These are phyloP conservation scores for Lepas anatifera DNA, from an alignment of 2,888 invertebrate species.

Conservation along the genomic window DNA sequence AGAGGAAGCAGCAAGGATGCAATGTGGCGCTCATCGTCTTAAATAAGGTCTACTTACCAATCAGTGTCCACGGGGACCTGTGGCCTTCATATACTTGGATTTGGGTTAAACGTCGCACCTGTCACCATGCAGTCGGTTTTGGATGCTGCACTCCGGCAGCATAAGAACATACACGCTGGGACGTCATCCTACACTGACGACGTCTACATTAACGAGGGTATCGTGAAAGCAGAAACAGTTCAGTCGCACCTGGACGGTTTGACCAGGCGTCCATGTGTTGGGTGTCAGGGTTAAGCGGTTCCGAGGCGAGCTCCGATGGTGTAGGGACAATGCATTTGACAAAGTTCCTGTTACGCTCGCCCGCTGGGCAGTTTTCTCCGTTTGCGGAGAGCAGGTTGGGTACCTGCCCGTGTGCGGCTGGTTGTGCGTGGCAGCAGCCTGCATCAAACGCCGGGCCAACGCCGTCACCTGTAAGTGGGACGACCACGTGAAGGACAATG, in stretches of 20 bases:
- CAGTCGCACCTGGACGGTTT: not conserved
- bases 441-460: conserved; percentile 11
- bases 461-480: conserved; percentile 7
- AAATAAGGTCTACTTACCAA: too few species aligned
- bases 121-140: not conserved
- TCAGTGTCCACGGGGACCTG: too few species aligned
- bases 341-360: not conserved
- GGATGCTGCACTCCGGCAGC: not conserved
- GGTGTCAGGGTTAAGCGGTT: conserved; percentile 15
- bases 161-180: not conserved
- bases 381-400: conserved; percentile 11
- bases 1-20: too few species aligned
- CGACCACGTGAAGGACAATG: not conserved
- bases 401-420: conserved; percentile 16
- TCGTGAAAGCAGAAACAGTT: not conserved
- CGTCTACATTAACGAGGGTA: not conserved
- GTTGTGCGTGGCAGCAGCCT: conserved; percentile 14
- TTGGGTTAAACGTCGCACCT: not conserved
- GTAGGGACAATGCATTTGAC: conserved; percentile 1
- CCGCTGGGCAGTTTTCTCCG: conserved; percentile 10
- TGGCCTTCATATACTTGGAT: not conserved
- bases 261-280: not conserved
- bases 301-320: conserved; percentile 3
- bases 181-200: not conserved
- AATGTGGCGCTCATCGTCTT: too few species aligned